Percentiles rank a stretch among this genome's conserved stretches.
Evolutionary conservation across 2,797 vertebrate genomes (phyloP).

Genomic region (Miichthys miiuy): DNA sequence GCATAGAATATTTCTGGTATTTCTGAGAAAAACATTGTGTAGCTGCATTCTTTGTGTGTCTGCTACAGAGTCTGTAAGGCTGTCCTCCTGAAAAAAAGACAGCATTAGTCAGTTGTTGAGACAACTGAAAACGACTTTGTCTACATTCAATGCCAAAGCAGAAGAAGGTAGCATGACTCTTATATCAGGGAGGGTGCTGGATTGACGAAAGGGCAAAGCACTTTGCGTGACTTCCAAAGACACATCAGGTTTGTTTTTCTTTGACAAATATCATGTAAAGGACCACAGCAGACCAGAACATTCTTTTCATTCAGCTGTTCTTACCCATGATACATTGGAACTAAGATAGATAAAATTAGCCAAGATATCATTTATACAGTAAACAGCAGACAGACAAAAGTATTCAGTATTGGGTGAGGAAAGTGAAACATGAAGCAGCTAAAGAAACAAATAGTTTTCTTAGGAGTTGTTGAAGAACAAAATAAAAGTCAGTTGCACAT

Average conservation of each 20-base stretch:
- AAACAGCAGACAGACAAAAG: too few relatives aligned
- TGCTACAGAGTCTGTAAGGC: slow-evolving; percentile 12
- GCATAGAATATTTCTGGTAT: background rate
- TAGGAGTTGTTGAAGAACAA: background rate
- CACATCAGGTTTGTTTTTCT: slow-evolving; percentile 17
- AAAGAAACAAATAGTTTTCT: background rate
- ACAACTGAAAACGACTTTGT: slow-evolving; percentile 52
- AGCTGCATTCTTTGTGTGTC: slow-evolving; percentile 41
- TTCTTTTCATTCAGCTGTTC: slow-evolving; percentile 4
- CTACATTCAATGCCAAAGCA: slow-evolving; percentile 8
- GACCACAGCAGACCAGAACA: background rate
- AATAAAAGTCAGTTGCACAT: too few relatives aligned
- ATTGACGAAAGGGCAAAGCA: slow-evolving; percentile 13
- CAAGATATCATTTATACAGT: too few relatives aligned
- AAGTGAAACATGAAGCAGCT: background rate
- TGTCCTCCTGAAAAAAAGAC: too few relatives aligned
- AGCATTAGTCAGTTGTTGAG: slow-evolving; percentile 41
- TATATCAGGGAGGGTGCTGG: slow-evolving; percentile 15
- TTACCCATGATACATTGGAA: too few relatives aligned
- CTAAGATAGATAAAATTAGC: too few relatives aligned
- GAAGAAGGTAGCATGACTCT: slow-evolving; percentile 41
- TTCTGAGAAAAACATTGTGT: slow-evolving; percentile 50
- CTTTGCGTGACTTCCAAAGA: slow-evolving; percentile 18
- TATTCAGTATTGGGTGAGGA: too few relatives aligned
- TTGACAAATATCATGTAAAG: slow-evolving; percentile 5